Evolutionary conservation across 2,888 invertebrate genomes (phyloP).

Genomic region (Isoperla grammatica): DNA sequence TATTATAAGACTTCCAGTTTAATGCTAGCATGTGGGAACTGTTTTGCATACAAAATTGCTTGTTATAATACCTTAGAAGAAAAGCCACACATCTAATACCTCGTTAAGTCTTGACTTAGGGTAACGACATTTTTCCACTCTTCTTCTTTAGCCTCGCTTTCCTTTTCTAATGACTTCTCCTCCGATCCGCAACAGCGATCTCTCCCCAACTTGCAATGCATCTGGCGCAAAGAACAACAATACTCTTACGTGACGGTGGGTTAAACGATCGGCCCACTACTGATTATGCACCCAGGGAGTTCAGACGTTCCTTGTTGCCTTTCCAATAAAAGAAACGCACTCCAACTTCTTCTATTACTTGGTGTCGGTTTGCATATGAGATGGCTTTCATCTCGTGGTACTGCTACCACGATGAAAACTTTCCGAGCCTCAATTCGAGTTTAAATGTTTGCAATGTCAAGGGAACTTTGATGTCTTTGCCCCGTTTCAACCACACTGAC

Average conservation of each 20-base stretch:
- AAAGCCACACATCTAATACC: slow-evolving; percentile 19
- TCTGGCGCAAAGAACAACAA: slow-evolving; percentile 23
- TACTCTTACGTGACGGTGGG: slow-evolving; percentile 6
- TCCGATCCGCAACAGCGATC: too few species aligned
- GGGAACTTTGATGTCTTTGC: too few species aligned
- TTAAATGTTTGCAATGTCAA: too few species aligned
- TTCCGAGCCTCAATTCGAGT: too few species aligned
- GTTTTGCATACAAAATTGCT: slow-evolving; percentile 28
- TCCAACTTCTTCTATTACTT: neutral
- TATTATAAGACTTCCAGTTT: slow-evolving; percentile 20
- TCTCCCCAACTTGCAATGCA: slow-evolving; percentile 14
- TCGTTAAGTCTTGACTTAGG: slow-evolving; percentile 17
- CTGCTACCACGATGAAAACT: too few species aligned
- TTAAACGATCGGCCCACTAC: neutral
- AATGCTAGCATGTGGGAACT: slow-evolving; percentile 24
- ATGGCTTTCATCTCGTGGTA: neutral
- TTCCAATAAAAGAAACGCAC: neutral
- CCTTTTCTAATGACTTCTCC: slow-evolving; percentile 26
- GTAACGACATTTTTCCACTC: slow-evolving; percentile 15
- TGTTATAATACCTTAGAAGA: slow-evolving; percentile 21
- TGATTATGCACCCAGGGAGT: neutral
- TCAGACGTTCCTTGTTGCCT: neutral
- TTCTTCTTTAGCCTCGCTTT: slow-evolving; percentile 1
- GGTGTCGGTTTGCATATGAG: neutral
- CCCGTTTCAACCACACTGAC: too few species aligned